Evolutionary conservation across 2,888 invertebrate species (phyloP).

Genomic region (Latrodectus hesperus): DNA sequence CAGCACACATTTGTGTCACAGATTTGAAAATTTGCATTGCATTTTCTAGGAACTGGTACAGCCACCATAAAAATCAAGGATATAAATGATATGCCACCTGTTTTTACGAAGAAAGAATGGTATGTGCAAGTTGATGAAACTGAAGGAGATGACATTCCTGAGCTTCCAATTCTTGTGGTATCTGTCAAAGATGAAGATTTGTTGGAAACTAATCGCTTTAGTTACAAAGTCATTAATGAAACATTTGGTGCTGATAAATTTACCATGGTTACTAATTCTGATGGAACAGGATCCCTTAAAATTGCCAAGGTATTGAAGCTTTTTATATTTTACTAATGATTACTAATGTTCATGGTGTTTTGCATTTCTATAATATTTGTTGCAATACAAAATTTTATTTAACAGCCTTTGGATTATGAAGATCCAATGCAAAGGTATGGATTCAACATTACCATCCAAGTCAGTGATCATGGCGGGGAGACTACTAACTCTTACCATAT

Average conservation of each 20-base stretch:
- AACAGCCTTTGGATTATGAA: slow-evolving; percentile 91
- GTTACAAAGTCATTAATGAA: slow-evolving; percentile 85
- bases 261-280: slow-evolving; percentile 95
- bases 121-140: slow-evolving; percentile 89
- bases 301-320: slow-evolving; percentile 80
- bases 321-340: no score
- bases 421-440: slow-evolving; percentile 95
- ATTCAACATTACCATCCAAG: slow-evolving; percentile 88
- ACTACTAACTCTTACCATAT: slow-evolving; percentile 83
- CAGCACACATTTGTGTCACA: neutral
- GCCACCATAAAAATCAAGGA: slow-evolving; percentile 75
- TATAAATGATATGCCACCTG: slow-evolving; percentile 77
- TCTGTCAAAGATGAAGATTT: slow-evolving; percentile 93
- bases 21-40: neutral
- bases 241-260: slow-evolving; percentile 96
- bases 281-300: slow-evolving; percentile 93
- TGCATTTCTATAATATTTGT: neutral
- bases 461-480: slow-evolving; percentile 71
- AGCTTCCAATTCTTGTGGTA: slow-evolving; percentile 93
- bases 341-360: neutral
- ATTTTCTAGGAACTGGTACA: slow-evolving; percentile 73
- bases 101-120: slow-evolving; percentile 73
- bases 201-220: slow-evolving; percentile 92
- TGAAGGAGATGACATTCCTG: slow-evolving; percentile 90
- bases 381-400: neutral